Conservation (phyloP, 2,797 vertebrate genomes). For the Esox lucius region DNA sequence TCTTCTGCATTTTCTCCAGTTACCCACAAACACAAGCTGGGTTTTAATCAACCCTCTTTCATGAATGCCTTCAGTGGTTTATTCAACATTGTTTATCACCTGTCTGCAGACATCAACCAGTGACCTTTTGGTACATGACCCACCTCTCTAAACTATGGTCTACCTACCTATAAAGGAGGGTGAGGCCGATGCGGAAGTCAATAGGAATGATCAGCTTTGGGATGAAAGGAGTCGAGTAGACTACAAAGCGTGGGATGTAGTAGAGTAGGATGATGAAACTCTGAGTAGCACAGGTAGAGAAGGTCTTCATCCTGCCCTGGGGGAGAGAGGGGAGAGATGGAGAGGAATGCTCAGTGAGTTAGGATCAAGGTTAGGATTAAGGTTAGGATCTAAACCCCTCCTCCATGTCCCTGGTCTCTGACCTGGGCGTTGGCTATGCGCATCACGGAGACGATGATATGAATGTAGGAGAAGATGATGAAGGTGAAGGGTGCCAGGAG, state of each 20-base stretch:
- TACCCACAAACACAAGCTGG: no score
- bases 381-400: background rate
- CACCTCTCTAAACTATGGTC: no score
- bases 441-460: conserved; percentile 61
- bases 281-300: conserved; percentile 66
- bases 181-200: conserved; percentile 18
- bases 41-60: no score
- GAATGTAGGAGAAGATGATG: conserved; percentile 61
- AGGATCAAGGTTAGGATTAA: no score
- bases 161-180: background rate
- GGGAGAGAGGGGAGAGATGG: background rate
- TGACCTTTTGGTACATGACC: no score
- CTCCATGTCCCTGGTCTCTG: background rate
- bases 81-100: no score
- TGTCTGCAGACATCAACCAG: no score
- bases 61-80: no score
- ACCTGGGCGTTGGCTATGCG: conserved; percentile 53
- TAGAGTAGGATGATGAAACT: conserved; percentile 62
- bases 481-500: conserved; percentile 54
- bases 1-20: no score
- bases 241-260: conserved; percentile 39
- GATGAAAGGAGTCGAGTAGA: conserved; percentile 15
- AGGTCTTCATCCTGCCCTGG: conserved; percentile 51
- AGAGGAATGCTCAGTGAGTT: background rate
- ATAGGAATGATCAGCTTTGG: background rate